Evolutionary conservation across 2,888 invertebrate genomes (phyloP), one percentile per base, ranked within the genome.

Genomic region (Cosmia trapezina): DNA sequence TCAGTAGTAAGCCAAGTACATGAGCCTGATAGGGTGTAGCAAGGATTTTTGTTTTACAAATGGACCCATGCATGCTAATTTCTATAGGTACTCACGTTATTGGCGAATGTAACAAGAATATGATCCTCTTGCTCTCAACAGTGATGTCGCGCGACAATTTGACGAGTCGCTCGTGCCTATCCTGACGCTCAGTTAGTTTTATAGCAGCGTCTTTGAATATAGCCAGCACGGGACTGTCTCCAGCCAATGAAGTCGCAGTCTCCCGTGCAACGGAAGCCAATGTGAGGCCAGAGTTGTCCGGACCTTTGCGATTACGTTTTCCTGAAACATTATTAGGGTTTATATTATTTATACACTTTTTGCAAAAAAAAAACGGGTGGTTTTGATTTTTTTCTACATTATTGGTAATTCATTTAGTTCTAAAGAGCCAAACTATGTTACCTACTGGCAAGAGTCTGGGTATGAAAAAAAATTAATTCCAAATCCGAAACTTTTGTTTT

Each of bases 111-210:
- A 99, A 93, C 17, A 98, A 93, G 91, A 98, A 99, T 84, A 99
- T 99, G 8, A 98, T 97, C 76, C 98, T 96, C 91, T 99, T 99
- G 93, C 98, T 98, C 89, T 99, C 98, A 83, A 98, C 98, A 0
- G 98, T 98, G 33, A 98, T 97, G 89, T 98, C 99, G 43, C 98
- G 96, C 78, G 98, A 97, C 0, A 98, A 91, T 93, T 99, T 98
- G 0, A 98, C 97, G 47, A 99, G 97, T 60, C 98, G 95, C 90
- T 99, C 99, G 87, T 98, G 97, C 78, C 98, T 97, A 91, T 99
- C 98, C 87, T 99, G 98, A 81, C 98, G 98, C 0, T 96, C 96
- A 86, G 98, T 98, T 53, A 99, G 92, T 88, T 97, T 97, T 0
- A 89, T 74, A 0, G 97, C 96, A 87, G 97, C 98, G 19, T 93